Base-by-base conservation (phyloP, 2,888 invertebrate genomes). In the Crioceris asparagi region DNA sequence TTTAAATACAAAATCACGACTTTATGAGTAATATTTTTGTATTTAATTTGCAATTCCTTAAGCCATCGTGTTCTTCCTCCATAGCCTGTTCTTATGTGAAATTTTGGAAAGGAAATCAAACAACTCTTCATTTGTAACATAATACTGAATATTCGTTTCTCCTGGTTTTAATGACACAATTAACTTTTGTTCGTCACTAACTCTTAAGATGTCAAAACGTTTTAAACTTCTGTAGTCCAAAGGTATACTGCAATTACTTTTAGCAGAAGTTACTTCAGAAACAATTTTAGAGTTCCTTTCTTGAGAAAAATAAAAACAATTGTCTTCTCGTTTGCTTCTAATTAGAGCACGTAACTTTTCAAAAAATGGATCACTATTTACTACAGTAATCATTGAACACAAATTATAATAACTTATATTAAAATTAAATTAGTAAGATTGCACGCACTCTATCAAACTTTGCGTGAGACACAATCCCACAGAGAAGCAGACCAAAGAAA, bases 1-100 rank as follows among this genome's bases (percentile, higher is more conserved):
- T 46, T 47, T 39, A 52, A 46, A 43, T 49, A 54, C 33, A 51
- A 33, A 48, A 48, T 47, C 40, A 54, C 41, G 34, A 46, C 45
- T 46, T 49, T 44, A 43, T 48, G 44, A 31, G 53, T 54, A 47
- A 51, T 42, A 45, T 53, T 52, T 51, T 54, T 52, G 44, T 54
- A 53, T 46, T 43, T 46, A 41, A 46, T 36, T 46, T 55, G 48
- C 40, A 55, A 47, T 44, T 54, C 47, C 43, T 49, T 48, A 36
- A 52, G 40, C 50, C 53, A 52, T 32, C 49, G 45, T 43, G 47
- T 48, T 46, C 48, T 50, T 44, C 51, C 52, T 44, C 51, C 52
- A 38, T 55, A 47, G 41, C 54, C 51, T 44, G 36, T 55, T 45
- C 47, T 42, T 17, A 40, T 38, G 41, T 52, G n/a, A 51, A 43